phyloP scores from a whole-genome alignment of 2,797 vertebrate species.

The Furcifer pardalis region DNA sequence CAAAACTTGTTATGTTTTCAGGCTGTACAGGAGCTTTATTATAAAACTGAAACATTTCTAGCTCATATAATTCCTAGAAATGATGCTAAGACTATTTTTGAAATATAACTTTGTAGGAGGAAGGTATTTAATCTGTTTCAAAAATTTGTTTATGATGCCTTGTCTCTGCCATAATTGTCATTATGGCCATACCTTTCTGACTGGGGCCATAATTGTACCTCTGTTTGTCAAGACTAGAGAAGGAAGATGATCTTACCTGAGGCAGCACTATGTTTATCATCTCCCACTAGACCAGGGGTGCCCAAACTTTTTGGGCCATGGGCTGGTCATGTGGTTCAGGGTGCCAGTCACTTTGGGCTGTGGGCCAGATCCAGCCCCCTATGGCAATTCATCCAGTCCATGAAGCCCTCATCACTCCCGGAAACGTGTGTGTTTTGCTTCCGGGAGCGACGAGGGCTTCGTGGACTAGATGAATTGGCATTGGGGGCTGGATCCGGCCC shows the following conservation, averaged over 20 bases:
- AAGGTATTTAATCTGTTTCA: not conserved
- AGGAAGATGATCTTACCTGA: not conserved
- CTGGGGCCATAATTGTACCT: not conserved
- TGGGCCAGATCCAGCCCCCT: too few relatives aligned
- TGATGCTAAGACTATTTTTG: too few relatives aligned
- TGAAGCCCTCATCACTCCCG: too few relatives aligned
- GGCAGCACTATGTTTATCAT: not conserved
- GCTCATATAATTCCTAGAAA: not conserved
- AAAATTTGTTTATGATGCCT: not conserved
- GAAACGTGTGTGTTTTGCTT: too few relatives aligned
- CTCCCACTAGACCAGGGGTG: not conserved
- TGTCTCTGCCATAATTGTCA: not conserved
- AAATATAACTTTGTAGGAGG: too few relatives aligned
- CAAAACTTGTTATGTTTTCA: not conserved
- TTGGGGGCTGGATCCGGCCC: too few relatives aligned
- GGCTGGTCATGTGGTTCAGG: too few relatives aligned
- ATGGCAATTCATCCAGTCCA: too few relatives aligned
- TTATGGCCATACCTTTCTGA: not conserved
- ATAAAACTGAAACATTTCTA: not conserved
- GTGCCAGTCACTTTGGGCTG: too few relatives aligned
- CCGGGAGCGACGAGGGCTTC: too few relatives aligned
- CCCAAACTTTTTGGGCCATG: too few relatives aligned
- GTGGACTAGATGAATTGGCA: too few relatives aligned
- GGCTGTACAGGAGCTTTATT: not conserved
- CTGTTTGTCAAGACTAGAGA: not conserved